Conservation (phyloP, 2,113 vertebrate genomes). For the Cisticola juncidis region DNA sequence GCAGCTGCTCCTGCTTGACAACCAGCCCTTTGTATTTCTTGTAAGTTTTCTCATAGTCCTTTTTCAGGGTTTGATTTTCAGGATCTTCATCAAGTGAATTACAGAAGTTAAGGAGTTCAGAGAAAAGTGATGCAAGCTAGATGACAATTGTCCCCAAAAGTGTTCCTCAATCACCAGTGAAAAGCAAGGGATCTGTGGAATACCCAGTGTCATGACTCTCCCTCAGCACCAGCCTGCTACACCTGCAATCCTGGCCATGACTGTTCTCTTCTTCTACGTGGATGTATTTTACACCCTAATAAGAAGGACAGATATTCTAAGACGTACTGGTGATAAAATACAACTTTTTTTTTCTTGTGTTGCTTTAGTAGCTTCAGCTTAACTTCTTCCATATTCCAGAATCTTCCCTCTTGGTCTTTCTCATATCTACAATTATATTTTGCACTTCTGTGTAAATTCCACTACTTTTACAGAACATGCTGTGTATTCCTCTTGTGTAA, state of each 20-base stretch:
- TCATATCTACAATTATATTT: background rate
- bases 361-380: background rate
- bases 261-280: background rate
- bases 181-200: background rate
- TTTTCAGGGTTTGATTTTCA: conserved; percentile 87
- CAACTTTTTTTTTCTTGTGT: background rate
- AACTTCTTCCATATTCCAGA: background rate
- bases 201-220: background rate
- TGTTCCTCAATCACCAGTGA: background rate
- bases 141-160: background rate
- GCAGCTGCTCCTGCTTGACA: conserved; percentile 92
- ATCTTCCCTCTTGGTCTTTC: background rate
- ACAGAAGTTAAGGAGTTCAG: conserved; percentile 76
- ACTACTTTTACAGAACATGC: background rate
- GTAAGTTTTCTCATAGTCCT: conserved; percentile 89
- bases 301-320: background rate
- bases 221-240: background rate
- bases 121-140: background rate
- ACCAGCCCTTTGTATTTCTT: conserved; percentile 93
- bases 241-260: background rate
- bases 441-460: background rate
- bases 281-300: background rate
- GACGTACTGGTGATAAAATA: background rate
- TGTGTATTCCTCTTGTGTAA: rapidly evolving
- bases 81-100: conserved; percentile 85